Evolutionary conservation across 2,888 invertebrate species (phyloP), one percentile per base, ranked within the genome.

Genomic region (Lasioglossum vierecki): DNA sequence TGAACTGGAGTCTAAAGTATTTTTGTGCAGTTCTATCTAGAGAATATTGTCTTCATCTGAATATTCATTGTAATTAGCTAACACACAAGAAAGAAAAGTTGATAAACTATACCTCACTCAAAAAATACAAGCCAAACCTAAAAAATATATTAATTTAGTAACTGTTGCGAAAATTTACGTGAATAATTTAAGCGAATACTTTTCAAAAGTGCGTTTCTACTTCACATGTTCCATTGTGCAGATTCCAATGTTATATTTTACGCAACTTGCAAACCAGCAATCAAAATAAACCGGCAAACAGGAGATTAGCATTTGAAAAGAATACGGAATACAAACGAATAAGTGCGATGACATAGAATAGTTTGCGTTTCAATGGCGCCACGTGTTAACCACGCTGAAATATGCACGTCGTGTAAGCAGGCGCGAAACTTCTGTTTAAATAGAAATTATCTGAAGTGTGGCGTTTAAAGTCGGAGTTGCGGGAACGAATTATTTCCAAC

Each of bases 351-450:
- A 26, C 30, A 44, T 57, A 70, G 41, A 79, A 79, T 63, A 22
- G 39, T 70, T 60, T 49, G 73, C 73, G 68, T 66, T 44, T 74
- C 35, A 53, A 49, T 35, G 35, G 41, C 11, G 35, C 18, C 49
- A 60, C 2, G 26, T 41, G 26, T 39, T 80, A 39, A 60, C 39
- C 26, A 22, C 26, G n/a, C 26, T 49, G 46, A 46, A 73, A 68
- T 60, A 49, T 57, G 57, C 6, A 30, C n/a, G n/a, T 2, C 44
- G 41, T 66, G 63, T 63, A 15, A 30, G 39, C 41, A 11, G 18
- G 78, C 49, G 6, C 41, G 6, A 66, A 39, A 46, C n/a, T 57
- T 57, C n/a, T 73, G 66, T 60, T 82, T 53, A 41, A 78, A 84
- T 11, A 71, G 74, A 68, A 82, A 77, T 74, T 74, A 77, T 22